Percentiles rank a stretch among this genome's conserved stretches.
These are phyloP conservation scores for Lacanobia oleracea DNA, from an alignment of 2,888 invertebrate genomes.

Conservation along the genomic window DNA sequence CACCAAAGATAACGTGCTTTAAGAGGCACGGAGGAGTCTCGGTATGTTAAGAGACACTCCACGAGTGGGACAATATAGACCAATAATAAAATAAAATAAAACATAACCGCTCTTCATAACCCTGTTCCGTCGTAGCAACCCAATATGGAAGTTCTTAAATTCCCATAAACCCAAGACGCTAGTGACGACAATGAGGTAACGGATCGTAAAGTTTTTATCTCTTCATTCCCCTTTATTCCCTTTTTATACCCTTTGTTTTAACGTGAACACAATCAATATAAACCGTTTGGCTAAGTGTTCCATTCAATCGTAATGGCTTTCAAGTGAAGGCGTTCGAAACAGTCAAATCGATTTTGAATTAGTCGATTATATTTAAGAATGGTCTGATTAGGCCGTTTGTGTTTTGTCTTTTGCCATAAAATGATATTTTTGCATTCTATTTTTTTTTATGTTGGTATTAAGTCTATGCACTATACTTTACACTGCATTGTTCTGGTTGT, in stretches of 20 bases:
- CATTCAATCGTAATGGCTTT: constrained; percentile 59
- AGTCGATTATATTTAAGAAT: constrained; percentile 44
- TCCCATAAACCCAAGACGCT: constrained; percentile 80
- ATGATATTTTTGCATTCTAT: not conserved
- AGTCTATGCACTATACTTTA: not conserved
- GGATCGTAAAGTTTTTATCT: constrained; percentile 88
- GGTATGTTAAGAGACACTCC: no score
- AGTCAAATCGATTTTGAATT: constrained; percentile 60
- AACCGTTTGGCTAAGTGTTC: constrained; percentile 67
- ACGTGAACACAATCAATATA: constrained; percentile 68
- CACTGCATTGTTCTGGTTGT: not conserved
- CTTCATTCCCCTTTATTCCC: constrained; percentile 82
- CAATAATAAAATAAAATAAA: not conserved
- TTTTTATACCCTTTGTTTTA: constrained; percentile 81
- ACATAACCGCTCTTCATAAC: constrained; percentile 45
- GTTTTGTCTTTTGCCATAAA: constrained; percentile 19
- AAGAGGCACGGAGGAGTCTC: no score
- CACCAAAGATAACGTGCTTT: no score
- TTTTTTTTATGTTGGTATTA: not conserved
- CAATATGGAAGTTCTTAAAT: constrained; percentile 80
- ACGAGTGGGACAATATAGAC: no score
- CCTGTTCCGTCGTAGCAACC: constrained; percentile 69
- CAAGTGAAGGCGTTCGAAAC: constrained; percentile 53
- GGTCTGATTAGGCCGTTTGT: constrained; percentile 11
- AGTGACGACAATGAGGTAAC: constrained; percentile 80